phyloP scores from a whole-genome alignment of 2,888 invertebrate genomes.

The Calephelis perditalis region DNA sequence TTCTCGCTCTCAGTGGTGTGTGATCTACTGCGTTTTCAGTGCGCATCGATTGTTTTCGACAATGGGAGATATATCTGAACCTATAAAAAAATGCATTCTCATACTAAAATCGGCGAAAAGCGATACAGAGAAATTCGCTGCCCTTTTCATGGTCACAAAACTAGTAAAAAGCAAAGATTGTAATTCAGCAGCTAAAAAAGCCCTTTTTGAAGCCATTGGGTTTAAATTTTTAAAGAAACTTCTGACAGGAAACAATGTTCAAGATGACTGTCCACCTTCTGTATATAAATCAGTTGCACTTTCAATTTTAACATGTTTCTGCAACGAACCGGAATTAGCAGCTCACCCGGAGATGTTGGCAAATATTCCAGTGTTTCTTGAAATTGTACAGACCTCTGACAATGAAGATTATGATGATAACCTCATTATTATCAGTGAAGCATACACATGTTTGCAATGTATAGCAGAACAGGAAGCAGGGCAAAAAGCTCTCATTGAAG shows the following conservation, averaged over 20 bases:
- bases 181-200: slow-evolving; percentile 84
- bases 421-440: slow-evolving; percentile 91
- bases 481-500: slow-evolving; percentile 86
- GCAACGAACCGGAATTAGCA: slow-evolving; percentile 87
- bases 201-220: slow-evolving; percentile 93
- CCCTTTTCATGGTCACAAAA: slow-evolving; percentile 94
- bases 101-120: slow-evolving; percentile 87
- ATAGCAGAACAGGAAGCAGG: slow-evolving; percentile 89
- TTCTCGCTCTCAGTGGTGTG: slow-evolving; percentile 65
- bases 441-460: slow-evolving; percentile 89
- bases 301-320: slow-evolving; percentile 91
- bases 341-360: slow-evolving; percentile 90
- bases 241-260: slow-evolving; percentile 84
- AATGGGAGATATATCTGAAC: slow-evolving; percentile 84
- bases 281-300: slow-evolving; percentile 95
- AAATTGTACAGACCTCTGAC: slow-evolving; percentile 90
- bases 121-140: slow-evolving; percentile 95
- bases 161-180: slow-evolving; percentile 91
- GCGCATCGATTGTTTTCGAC: slow-evolving; percentile 57
- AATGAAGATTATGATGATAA: slow-evolving; percentile 92
- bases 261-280: slow-evolving; percentile 92
- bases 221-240: slow-evolving; percentile 90
- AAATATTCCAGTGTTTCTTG: slow-evolving; percentile 89
- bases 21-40: slow-evolving; percentile 65
- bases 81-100: slow-evolving; percentile 90